Evolutionary conservation across 2,888 invertebrate species (phyloP).

Genomic region (Parelbella ahira): DNA sequence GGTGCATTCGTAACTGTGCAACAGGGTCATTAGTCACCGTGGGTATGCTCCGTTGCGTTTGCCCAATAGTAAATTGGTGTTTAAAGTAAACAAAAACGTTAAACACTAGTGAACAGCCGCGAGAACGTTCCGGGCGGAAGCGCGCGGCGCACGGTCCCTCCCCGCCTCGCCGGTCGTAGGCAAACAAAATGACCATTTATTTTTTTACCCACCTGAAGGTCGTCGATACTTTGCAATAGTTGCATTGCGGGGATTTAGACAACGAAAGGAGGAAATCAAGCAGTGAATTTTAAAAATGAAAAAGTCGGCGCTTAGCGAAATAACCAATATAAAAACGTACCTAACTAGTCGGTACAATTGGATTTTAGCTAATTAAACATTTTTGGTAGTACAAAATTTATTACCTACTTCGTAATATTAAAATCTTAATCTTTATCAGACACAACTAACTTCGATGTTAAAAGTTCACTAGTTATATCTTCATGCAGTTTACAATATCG

Average conservation of each 20-base stretch:
- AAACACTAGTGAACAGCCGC: conserved; percentile 28
- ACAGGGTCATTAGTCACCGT: conserved; percentile 14
- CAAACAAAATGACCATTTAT: conserved; percentile 33
- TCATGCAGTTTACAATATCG: no score
- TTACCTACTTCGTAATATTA: no score
- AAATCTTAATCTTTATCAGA: no score
- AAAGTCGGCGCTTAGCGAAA: no score
- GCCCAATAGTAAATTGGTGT: conserved; percentile 12
- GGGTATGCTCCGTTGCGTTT: conserved; percentile 34
- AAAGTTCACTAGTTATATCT: no score
- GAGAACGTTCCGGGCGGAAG: conserved; percentile 43
- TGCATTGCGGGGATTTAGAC: conserved; percentile 7
- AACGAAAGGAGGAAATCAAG: no score
- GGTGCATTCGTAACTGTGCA: conserved; percentile 8
- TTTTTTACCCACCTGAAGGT: conserved; percentile 15
- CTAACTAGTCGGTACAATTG: no score
- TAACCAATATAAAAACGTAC: no score
- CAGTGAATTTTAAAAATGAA: no score
- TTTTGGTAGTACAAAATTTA: no score
- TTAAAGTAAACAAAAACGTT: conserved; percentile 30
- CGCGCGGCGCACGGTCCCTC: conserved; percentile 27
- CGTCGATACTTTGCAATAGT: conserved; percentile 4
- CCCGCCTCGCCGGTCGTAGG: conserved; percentile 7
- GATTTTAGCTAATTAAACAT: no score
- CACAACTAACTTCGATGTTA: no score